Conservation (phyloP, 1,140 invertebrate species). For the Propsilocerus akamusi region DNA sequence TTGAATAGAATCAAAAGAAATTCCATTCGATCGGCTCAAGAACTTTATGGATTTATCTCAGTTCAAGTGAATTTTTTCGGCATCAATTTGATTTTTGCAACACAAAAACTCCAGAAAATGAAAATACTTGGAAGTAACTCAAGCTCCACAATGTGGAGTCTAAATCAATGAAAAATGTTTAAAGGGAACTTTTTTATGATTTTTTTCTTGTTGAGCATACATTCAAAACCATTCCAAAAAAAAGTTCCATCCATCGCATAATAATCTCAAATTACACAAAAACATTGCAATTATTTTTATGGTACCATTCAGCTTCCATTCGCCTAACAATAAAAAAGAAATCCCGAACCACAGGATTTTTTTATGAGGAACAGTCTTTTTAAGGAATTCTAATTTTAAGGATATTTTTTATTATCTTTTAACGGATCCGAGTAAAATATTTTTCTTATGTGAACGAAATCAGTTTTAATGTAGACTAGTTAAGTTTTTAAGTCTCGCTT, state of each 20-base stretch:
- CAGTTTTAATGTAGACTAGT: no score
- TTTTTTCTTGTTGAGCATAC: background rate
- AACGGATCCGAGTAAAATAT: no score
- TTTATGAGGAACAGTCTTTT: background rate
- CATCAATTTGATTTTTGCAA: background rate
- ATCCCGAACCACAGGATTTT: no score
- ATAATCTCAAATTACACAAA: background rate
- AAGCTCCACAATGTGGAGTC: no score
- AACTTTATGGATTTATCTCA: background rate
- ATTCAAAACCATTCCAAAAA: background rate
- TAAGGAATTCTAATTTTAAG: background rate
- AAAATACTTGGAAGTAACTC: background rate
- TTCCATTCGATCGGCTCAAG: background rate
- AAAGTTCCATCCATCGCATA: background rate
- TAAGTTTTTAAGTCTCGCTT: no score
- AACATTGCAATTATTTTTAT: background rate
- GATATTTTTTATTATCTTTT: no score
- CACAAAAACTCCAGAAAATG: background rate
- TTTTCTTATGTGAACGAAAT: no score
- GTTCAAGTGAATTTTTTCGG: conserved; percentile 3
- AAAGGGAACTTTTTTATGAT: background rate
- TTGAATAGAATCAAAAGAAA: background rate
- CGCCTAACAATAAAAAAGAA: no score
- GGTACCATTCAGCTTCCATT: background rate
- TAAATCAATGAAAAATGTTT: no score